Evolutionary conservation across 2,797 vertebrate genomes (phyloP), one percentile per base, ranked within the genome.

Genomic region (Tauraco hartlaubi): DNA sequence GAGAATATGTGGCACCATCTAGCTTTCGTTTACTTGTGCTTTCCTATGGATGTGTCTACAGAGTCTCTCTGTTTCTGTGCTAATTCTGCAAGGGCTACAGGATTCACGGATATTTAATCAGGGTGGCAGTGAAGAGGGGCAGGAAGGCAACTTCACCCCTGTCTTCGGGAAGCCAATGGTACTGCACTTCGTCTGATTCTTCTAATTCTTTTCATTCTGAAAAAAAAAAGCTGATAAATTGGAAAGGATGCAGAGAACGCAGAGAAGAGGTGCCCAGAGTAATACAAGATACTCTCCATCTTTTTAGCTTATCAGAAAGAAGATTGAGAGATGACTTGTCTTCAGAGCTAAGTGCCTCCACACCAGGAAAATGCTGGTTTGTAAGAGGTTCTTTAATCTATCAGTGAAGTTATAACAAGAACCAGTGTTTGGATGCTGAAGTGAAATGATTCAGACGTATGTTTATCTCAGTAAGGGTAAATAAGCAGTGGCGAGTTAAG

Each of bases 301-400:
- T 62, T 80, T 83, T 84, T 72, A 92, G 35, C 46, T 93, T 92
- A 72, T 95, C 73, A 68, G 49, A 91, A 91, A 79, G 46, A 59
- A 89, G 92, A 88, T 62, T 58, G 71, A 86, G 67, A 81, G 66
- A 72, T 84, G 43, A 55, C 69, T 93, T 88, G 62, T 80, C 67
- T 94, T 88, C 69, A 55, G 61, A 41, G 68, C 87, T 84, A 95
- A 89, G 92, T 84, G 88, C 66, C 79, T 85, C 90, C 71, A 79
- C 69, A 81, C 88, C 90, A 92, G 83, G 80, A 93, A 88, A 82
- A 85, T 9, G 3, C 69, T 78, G 41, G 46, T 84, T 92, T 69
- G 25, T 69, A 78, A 96, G 90, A 92, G 77, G 15, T 75, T 90
- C 88, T 94, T 96, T 92, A 92, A 91, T 95, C 91, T 94, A 3